Conservation (phyloP, 1,140 invertebrate genomes). For the Nephotettix cincticeps region DNA sequence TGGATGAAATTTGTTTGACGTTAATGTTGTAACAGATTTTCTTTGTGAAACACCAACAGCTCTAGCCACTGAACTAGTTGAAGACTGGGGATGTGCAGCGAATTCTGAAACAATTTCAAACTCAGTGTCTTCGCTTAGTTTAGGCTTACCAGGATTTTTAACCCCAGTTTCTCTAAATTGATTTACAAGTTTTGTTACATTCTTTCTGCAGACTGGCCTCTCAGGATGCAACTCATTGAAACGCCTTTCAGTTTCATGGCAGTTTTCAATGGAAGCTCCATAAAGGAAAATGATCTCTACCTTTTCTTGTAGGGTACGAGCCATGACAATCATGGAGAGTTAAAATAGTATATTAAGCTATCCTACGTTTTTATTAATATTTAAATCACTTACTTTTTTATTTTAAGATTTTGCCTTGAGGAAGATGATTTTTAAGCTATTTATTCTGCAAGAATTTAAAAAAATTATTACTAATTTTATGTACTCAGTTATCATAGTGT, state of each 20-base stretch:
- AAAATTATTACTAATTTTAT: too few relatives aligned
- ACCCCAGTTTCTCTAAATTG: neutral
- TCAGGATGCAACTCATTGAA: slow-evolving; percentile 2
- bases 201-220: neutral
- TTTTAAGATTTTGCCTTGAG: too few relatives aligned
- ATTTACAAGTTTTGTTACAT: neutral
- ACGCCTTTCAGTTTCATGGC: neutral
- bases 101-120: neutral
- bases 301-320: neutral
- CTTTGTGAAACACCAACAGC: neutral
- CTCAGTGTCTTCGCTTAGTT: neutral
- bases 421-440: too few relatives aligned
- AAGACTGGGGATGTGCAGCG: neutral
- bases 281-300: neutral
- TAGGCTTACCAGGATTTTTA: neutral
- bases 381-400: too few relatives aligned
- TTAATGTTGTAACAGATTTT: neutral
- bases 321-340: neutral
- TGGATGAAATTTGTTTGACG: neutral
- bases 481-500: too few relatives aligned
- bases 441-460: too few relatives aligned
- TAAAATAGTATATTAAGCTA: too few relatives aligned
- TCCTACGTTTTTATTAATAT: too few relatives aligned
- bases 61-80: neutral
- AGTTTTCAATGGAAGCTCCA: neutral